phyloP scores from a whole-genome alignment of 2,113 vertebrate genomes.

The Oncorhynchus tshawytscha region DNA sequence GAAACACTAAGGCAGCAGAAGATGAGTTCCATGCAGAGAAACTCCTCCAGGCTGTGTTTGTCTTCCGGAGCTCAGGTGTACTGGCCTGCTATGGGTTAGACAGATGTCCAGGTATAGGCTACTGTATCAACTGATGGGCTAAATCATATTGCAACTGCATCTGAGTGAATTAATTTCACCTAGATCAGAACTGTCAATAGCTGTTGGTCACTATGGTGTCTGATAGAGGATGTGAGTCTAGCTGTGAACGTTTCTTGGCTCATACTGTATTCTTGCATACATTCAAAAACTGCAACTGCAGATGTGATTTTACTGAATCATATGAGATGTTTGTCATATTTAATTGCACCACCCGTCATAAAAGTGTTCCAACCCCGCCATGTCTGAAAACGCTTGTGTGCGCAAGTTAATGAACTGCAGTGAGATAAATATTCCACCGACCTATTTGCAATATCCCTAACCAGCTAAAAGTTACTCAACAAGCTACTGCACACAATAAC shows the following conservation, averaged over 20 bases:
- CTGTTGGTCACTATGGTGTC: too few species aligned
- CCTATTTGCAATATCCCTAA: neutral
- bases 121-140: neutral
- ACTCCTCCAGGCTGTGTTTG: conserved; percentile 11
- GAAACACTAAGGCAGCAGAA: conserved; percentile 24
- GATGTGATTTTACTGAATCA: too few species aligned
- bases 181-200: too few species aligned
- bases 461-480: conserved; percentile 3
- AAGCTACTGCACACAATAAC: neutral
- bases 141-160: neutral
- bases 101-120: conserved; percentile 4
- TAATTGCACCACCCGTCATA: too few species aligned
- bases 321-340: too few species aligned
- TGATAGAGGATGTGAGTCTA: too few species aligned
- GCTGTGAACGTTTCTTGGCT: too few species aligned
- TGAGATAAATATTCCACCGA: conserved; percentile 14
- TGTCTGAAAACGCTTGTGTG: neutral
- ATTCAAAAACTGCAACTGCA: too few species aligned
- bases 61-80: neutral
- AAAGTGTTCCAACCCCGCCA: neutral
- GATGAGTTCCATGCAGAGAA: conserved; percentile 19
- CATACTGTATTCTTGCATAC: too few species aligned
- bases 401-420: neutral
- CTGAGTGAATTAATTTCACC: too few species aligned
- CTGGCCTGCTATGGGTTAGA: conserved; percentile 1